Evolutionary conservation across 2,797 vertebrate genomes (phyloP).

Genomic region (Tiaroga cobitis): DNA sequence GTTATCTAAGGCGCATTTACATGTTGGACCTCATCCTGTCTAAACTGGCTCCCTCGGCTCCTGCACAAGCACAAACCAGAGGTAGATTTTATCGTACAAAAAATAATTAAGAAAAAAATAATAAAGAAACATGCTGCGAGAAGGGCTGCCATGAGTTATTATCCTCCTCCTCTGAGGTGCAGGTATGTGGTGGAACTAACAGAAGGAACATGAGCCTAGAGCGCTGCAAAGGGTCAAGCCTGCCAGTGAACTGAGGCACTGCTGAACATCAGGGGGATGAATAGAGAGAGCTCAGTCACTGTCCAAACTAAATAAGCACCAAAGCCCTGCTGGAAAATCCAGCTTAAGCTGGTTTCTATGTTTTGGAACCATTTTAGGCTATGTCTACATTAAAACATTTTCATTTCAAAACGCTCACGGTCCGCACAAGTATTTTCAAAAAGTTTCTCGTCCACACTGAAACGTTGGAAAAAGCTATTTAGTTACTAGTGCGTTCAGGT

Average conservation of each 20-base stretch:
- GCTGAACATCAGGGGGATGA: slow-evolving; percentile 35
- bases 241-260: slow-evolving; percentile 48
- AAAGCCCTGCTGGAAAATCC: slow-evolving; percentile 10
- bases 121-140: neutral
- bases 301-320: slow-evolving; percentile 24
- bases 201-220: slow-evolving; percentile 37
- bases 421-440: neutral
- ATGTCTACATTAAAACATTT: neutral
- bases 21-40: slow-evolving; percentile 10
- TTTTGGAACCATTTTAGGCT: neutral
- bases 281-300: slow-evolving; percentile 33
- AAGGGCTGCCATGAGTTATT: slow-evolving; percentile 55
- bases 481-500: neutral
- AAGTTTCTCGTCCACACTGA: neutral
- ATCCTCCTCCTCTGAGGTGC: slow-evolving; percentile 57
- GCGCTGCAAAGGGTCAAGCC: slow-evolving; percentile 30
- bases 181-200: slow-evolving; percentile 51
- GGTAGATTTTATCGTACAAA: slow-evolving; percentile 48
- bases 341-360: neutral
- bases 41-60: slow-evolving; percentile 34
- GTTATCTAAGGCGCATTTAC: slow-evolving; percentile 51
- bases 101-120: slow-evolving; percentile 3
- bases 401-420: neutral
- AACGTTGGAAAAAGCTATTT: too few species aligned
- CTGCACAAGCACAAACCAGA: slow-evolving; percentile 40